A percentile compares a stretch with the other conserved stretches of the same genome.
These are phyloP conservation scores for Muscicapa adusta DNA, from an alignment of 2,113 vertebrate species.

Conservation along the genomic window DNA sequence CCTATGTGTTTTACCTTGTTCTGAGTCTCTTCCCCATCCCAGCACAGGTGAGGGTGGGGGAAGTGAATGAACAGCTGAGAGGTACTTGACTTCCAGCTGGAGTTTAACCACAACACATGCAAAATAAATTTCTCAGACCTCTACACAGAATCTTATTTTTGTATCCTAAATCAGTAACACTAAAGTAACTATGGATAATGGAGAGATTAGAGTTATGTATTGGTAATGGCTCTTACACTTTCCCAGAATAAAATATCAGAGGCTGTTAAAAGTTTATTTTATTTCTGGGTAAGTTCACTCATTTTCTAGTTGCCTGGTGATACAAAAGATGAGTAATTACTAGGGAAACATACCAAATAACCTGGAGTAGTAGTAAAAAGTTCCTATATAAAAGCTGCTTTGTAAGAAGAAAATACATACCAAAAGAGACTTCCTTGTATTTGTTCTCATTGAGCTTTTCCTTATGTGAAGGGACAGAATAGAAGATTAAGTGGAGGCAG, in stretches of 20 bases:
- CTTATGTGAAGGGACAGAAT: background rate
- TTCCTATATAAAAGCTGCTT: background rate
- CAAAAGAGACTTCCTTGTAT: background rate
- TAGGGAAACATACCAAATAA: background rate
- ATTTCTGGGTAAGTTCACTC: background rate
- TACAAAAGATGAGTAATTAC: background rate
- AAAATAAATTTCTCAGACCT: background rate
- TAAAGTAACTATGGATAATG: background rate
- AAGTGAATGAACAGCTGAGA: background rate
- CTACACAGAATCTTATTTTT: background rate
- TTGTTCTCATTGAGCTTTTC: background rate
- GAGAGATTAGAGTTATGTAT: background rate
- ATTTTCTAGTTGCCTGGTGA: background rate
- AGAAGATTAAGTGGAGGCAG: background rate
- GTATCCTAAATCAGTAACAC: background rate
- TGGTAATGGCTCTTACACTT: background rate
- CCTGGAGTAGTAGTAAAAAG: background rate
- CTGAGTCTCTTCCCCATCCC: background rate
- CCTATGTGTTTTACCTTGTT: background rate
- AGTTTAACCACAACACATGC: background rate
- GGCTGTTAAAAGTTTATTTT: background rate
- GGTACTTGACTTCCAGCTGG: background rate
- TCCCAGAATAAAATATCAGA: background rate
- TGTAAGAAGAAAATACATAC: background rate
- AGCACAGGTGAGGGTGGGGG: background rate